Conservation (phyloP, 2,888 invertebrate species). For the Protonemura montana region DNA sequence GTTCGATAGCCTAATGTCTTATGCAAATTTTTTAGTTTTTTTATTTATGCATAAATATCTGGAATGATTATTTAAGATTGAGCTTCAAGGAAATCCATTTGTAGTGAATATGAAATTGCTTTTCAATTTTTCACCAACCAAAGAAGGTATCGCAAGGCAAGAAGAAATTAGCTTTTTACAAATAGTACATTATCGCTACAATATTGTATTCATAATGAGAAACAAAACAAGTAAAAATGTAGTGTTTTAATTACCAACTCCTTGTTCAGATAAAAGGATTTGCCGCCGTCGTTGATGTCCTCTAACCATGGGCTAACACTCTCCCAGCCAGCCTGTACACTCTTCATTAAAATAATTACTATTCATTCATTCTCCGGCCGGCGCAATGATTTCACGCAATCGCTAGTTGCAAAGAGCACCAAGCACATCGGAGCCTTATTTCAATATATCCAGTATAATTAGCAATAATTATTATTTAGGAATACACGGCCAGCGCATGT, state of each 20-base stretch:
- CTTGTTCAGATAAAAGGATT: not conserved
- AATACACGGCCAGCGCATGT: not conserved
- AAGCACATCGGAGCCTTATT: not conserved
- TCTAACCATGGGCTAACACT: no score
- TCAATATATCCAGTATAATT: slow-evolving; percentile 26
- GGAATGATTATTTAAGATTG: not conserved
- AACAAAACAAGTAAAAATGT: slow-evolving; percentile 16
- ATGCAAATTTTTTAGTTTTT: not conserved
- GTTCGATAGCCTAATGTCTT: not conserved
- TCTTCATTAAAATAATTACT: slow-evolving; percentile 20
- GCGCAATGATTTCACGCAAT: slow-evolving; percentile 18
- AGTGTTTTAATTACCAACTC: slow-evolving; percentile 9
- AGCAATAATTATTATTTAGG: slow-evolving; percentile 14
- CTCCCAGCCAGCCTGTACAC: not conserved
- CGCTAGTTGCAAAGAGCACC: not conserved
- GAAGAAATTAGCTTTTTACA: not conserved
- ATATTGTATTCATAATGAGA: not conserved
- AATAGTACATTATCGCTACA: not conserved
- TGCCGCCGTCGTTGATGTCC: not conserved
- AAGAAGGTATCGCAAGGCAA: not conserved
- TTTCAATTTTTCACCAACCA: not conserved
- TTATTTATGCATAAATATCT: not conserved
- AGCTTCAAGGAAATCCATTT: not conserved
- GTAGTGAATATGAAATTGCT: not conserved
- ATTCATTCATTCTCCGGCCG: slow-evolving; percentile 14